These are phyloP conservation scores for Astropecten irregularis DNA, from an alignment of 53 echinoderm and acorn worm genomes.

Conservation along the genomic window DNA sequence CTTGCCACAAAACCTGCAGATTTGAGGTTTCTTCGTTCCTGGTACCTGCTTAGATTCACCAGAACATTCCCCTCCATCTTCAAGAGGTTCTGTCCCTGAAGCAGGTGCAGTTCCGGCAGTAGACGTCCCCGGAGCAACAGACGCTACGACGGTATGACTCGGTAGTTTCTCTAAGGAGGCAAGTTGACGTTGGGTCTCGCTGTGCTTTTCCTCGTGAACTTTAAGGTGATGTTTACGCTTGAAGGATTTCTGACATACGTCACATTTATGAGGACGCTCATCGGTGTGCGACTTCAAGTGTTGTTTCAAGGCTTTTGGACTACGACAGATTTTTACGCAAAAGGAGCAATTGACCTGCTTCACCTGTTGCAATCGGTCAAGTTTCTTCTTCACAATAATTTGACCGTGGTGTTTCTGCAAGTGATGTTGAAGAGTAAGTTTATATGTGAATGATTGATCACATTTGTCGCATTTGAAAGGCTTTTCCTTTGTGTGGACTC, in stretches of 20 bases:
- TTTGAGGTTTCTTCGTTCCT: not conserved
- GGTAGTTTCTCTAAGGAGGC: too few relatives aligned
- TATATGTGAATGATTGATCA: not conserved
- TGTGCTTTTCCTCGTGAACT: too few relatives aligned
- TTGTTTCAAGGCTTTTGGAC: not conserved
- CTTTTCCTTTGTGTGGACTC: constrained; percentile 6
- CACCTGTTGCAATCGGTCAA: too few relatives aligned
- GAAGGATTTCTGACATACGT: not conserved
- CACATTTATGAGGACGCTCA: not conserved
- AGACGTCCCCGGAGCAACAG: too few relatives aligned
- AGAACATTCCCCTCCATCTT: too few relatives aligned
- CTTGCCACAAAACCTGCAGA: constrained; percentile 1
- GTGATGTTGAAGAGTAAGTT: not conserved
- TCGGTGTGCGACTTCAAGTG: not conserved
- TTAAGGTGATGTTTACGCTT: too few relatives aligned
- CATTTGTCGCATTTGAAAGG: constrained; percentile 32
- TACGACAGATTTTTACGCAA: not conserved
- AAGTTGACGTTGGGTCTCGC: not conserved
- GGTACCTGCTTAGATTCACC: not conserved
- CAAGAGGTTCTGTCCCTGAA: not conserved
- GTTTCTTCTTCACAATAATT: not conserved
- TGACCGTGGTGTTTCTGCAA: not conserved
- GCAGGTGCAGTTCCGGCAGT: too few relatives aligned
- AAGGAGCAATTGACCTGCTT: not conserved
- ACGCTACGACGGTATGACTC: too few relatives aligned